A percentile compares a stretch with the other conserved stretches of the same genome.
Evolutionary conservation across 2,113 vertebrate genomes (phyloP).

Genomic region (Vireo altiloquus): DNA sequence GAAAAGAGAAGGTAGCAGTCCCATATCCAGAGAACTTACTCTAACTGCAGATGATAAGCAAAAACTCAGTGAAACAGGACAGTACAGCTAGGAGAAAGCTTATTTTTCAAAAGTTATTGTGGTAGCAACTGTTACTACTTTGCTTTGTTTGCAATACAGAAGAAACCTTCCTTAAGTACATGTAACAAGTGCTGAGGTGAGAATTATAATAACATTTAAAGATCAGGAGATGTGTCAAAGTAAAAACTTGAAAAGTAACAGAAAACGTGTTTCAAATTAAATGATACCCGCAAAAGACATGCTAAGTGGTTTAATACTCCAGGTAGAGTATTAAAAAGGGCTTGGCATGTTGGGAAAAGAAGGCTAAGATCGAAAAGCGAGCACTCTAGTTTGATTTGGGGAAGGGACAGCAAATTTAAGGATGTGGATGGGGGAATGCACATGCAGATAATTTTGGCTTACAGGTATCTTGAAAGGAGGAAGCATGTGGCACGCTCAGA

Average conservation of each 20-base stretch:
- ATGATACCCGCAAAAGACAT: background rate
- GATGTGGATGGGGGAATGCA: too few species aligned
- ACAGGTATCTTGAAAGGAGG: background rate
- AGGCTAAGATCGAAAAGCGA: background rate
- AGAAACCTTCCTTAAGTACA: background rate
- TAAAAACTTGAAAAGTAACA: background rate
- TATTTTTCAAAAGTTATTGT: background rate
- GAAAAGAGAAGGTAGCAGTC: background rate
- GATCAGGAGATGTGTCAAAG: rapidly evolving
- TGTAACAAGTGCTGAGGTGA: background rate
- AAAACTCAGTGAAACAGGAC: background rate
- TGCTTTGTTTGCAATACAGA: background rate
- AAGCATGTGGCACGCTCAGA: too few species aligned
- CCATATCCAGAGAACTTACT: background rate
- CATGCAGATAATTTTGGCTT: background rate
- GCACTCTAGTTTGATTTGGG: background rate
- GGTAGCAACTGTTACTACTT: background rate
- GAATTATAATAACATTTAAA: background rate
- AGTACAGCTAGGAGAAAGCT: background rate
- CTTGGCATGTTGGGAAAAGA: background rate
- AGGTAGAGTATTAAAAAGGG: background rate
- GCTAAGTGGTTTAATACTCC: background rate
- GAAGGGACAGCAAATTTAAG: background rate
- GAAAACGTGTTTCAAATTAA: background rate
- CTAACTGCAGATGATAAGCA: background rate